Base-by-base conservation (phyloP, 2,888 invertebrate genomes). In the Amblyjoppa proteus region DNA sequence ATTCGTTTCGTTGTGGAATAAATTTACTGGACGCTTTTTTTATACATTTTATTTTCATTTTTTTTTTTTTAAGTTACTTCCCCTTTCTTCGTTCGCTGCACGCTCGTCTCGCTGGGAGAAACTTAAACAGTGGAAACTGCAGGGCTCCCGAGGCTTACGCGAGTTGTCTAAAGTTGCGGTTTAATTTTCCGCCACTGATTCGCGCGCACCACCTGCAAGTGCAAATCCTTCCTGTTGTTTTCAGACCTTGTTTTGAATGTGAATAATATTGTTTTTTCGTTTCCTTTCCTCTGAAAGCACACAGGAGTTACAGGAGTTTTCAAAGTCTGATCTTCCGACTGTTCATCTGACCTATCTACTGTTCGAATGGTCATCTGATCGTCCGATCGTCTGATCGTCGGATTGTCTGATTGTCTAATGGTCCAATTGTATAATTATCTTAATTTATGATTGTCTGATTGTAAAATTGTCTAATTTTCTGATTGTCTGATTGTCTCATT, bases 1-100 rank as follows among this genome's bases (percentile, higher is more conserved):
- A 78, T 70, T 78, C 56, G 45, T 78, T 61, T 78, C 70, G 69
- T 61, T 58, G 58, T 5, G 78, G 58, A 78, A 77, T 69, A 68
- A 68, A 77, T 77, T 77, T 68, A 41, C 16, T 16, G 38, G 7
- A 20, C 7, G 28, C 31, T 71, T 66, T 66, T 70, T 51, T 34
- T 34, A 34, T 5, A 7, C 41, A 0, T n/a, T 78, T 41, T 82
- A 71, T 56, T 61, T 34, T 34, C n/a, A 5, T 53, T 28, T 49
- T 13, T 7, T 66, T 28, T 28, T 28, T 28, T 58, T 49, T 28
- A 28, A 16, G 4, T 64, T 58, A 41, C n/a, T 45, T 64, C 25
- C 3, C 6, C 38, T 20, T 56, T 41, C 28, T 31, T 58, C 58
- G 13, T 20, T 58, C 58, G 58, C 11, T 28, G 20, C 20, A 28